A percentile compares a stretch with the other conserved stretches of the same genome.
Evolutionary conservation across 2,888 invertebrate species (phyloP).

Genomic region (Rhamphomyia laevipes): DNA sequence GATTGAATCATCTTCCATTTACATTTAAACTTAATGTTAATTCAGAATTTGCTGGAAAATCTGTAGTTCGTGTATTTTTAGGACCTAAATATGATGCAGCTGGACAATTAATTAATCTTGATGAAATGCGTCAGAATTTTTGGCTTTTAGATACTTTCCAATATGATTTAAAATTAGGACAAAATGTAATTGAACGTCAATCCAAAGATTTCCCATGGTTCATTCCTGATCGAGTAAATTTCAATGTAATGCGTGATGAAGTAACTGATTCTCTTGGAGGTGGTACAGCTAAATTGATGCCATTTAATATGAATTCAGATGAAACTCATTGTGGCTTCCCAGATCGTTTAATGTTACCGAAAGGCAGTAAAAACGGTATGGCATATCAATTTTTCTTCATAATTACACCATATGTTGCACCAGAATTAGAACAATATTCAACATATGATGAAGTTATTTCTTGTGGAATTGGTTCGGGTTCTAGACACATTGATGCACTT

Average conservation of each 20-base stretch:
- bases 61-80: slow-evolving; percentile 53
- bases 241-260: slow-evolving; percentile 50
- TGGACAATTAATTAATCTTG: slow-evolving; percentile 45
- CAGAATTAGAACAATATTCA: slow-evolving; percentile 37
- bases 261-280: slow-evolving; percentile 37
- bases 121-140: slow-evolving; percentile 48
- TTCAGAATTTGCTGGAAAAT: slow-evolving; percentile 46
- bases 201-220: slow-evolving; percentile 54
- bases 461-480: slow-evolving; percentile 43
- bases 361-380: slow-evolving; percentile 54
- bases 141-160: slow-evolving; percentile 52
- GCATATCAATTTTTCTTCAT: slow-evolving; percentile 52
- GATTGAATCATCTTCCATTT: slow-evolving; percentile 54
- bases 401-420: slow-evolving; percentile 44
- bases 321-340: slow-evolving; percentile 58
- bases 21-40: slow-evolving; percentile 43
- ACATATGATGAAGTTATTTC: slow-evolving; percentile 40
- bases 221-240: slow-evolving; percentile 50
- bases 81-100: slow-evolving; percentile 55
- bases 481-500: slow-evolving; percentile 46
- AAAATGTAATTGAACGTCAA: slow-evolving; percentile 54
- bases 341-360: slow-evolving; percentile 57
- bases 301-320: slow-evolving; percentile 41
- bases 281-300: slow-evolving; percentile 36
- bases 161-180: slow-evolving; percentile 48